Percentiles rank a stretch among this genome's conserved stretches.
Conservation (phyloP, 1,140 invertebrate genomes). For the Drosophila kepulauana region DNA sequence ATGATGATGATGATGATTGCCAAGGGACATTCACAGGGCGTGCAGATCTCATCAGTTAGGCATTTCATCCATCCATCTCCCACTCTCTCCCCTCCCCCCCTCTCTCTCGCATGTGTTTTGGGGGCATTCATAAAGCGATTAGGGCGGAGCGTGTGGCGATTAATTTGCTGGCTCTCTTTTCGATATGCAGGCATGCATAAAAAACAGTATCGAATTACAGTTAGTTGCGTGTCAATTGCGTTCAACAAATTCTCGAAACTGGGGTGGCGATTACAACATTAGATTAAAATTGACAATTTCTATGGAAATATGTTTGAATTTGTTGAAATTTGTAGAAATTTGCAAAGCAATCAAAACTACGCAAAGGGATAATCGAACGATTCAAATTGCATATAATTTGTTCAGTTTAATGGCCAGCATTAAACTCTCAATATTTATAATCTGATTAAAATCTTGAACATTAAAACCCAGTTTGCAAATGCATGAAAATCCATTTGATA, state of each 20-base stretch:
- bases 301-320: neutral
- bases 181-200: slow-evolving; percentile 60
- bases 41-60: slow-evolving; percentile 61
- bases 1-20: slow-evolving; percentile 21
- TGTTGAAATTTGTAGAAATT: neutral
- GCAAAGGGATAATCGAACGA: neutral
- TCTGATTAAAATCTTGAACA: neutral
- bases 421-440: neutral
- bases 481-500: too few relatives aligned
- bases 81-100: neutral
- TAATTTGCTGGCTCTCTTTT: slow-evolving; percentile 62
- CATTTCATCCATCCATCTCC: slow-evolving; percentile 20
- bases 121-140: slow-evolving; percentile 76
- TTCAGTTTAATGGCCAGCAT: neutral
- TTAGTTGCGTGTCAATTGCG: slow-evolving; percentile 30
- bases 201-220: slow-evolving; percentile 66
- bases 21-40: slow-evolving; percentile 26
- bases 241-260: neutral
- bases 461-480: too few relatives aligned
- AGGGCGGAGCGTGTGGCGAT: slow-evolving; percentile 71
- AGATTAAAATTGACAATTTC: slow-evolving; percentile 2
- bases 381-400: neutral
- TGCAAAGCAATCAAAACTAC: neutral
- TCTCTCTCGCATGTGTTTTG: neutral
- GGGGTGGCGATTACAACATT: slow-evolving; percentile 3